phyloP scores from a whole-genome alignment of 2,888 invertebrate species.

The Schrankia costaestrigalis region DNA sequence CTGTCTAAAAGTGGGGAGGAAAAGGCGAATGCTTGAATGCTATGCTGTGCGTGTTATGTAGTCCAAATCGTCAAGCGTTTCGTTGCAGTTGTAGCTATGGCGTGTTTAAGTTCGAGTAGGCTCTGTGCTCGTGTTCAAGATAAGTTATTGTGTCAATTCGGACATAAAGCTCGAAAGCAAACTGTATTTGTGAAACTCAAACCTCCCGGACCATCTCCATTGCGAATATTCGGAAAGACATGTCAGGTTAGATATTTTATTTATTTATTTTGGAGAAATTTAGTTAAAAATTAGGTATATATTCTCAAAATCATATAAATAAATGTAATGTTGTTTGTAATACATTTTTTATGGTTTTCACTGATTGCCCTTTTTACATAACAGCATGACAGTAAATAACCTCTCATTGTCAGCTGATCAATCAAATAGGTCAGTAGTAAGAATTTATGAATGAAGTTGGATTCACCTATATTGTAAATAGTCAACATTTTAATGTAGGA shows the following conservation, averaged over 20 bases:
- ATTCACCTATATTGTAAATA: too few relatives aligned
- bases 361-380: constrained; percentile 43
- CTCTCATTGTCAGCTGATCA: constrained; percentile 49
- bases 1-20: constrained; percentile 77
- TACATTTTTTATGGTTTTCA: constrained; percentile 12
- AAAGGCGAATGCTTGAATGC: constrained; percentile 61
- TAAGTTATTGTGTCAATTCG: constrained; percentile 89
- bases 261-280: constrained; percentile 10
- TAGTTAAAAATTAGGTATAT: constrained; percentile 5
- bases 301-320: too few relatives aligned
- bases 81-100: constrained; percentile 90
- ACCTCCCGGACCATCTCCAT: constrained; percentile 82
- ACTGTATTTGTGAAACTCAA: constrained; percentile 85
- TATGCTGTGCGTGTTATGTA: constrained; percentile 68
- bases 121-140: constrained; percentile 90
- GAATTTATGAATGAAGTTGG: constrained; percentile 17
- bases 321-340: constrained; percentile 10
- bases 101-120: constrained; percentile 91
- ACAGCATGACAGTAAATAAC: constrained; percentile 46
- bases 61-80: constrained; percentile 80
- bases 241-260: constrained; percentile 64
- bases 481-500: too few relatives aligned
- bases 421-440: constrained; percentile 17
- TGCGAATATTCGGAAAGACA: constrained; percentile 77
- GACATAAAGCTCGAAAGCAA: constrained; percentile 85